Evolutionary conservation across 2,888 invertebrate genomes (phyloP).

Genomic region (Pinctada fucata): DNA sequence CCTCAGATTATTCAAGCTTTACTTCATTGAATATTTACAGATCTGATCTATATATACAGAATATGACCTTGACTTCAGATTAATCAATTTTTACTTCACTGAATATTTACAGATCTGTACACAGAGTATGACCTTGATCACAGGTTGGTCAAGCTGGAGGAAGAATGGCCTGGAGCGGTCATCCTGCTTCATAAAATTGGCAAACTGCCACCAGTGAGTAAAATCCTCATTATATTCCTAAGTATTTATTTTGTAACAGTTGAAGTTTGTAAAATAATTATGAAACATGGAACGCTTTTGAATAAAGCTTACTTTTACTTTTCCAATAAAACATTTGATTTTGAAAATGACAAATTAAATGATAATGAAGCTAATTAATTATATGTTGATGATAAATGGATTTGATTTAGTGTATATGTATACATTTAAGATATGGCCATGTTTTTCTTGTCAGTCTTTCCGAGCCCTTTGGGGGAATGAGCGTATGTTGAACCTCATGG

Average conservation of each 20-base stretch:
- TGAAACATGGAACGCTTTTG: no score
- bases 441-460: conserved; percentile 44
- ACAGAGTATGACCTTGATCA: conserved; percentile 63
- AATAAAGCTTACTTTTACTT: no score
- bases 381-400: no score
- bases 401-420: no score
- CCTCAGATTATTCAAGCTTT: conserved; percentile 62
- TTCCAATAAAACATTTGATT: no score
- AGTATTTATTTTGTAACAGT: background rate
- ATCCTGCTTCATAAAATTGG: conserved; percentile 55
- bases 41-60: conserved; percentile 59
- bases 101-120: conserved; percentile 56
- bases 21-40: conserved; percentile 40
- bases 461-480: conserved; percentile 61
- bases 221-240: background rate
- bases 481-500: conserved; percentile 63
- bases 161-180: conserved; percentile 68
- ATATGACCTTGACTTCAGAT: conserved; percentile 60
- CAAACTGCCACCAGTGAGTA: conserved; percentile 32
- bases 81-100: conserved; percentile 52
- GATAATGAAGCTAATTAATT: no score
- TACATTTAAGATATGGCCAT: no score
- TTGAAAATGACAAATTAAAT: no score
- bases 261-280: no score
- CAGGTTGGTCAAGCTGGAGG: conserved; percentile 64